These are phyloP conservation scores for Drosophila kanekoi DNA, from an alignment of 2,888 invertebrate genomes.

Conservation along the genomic window DNA sequence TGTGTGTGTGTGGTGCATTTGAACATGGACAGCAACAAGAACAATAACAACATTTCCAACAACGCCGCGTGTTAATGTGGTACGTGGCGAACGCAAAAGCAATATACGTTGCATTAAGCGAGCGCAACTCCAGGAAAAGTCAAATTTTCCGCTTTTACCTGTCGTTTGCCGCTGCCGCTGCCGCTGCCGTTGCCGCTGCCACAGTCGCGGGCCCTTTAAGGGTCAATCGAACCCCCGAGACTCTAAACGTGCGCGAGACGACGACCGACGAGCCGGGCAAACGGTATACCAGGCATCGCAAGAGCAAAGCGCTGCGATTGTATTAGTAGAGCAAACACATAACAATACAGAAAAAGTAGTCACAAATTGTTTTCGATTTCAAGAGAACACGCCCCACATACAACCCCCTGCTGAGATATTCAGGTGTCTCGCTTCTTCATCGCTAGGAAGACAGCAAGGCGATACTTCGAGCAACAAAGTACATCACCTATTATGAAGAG, in stretches of 20 bases:
- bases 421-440: neutral
- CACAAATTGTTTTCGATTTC: no score
- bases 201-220: conserved; percentile 35
- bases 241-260: conserved; percentile 13
- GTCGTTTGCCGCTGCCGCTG: conserved; percentile 9
- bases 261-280: neutral
- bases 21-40: conserved; percentile 39
- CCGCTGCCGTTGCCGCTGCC: conserved; percentile 4
- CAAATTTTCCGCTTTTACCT: conserved; percentile 45
- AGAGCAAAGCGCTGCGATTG: neutral
- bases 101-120: conserved; percentile 43
- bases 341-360: neutral
- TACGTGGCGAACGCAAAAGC: conserved; percentile 54
- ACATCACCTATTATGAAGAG: no score
- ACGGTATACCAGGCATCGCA: neutral
- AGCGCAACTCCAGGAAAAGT: conserved; percentile 45
- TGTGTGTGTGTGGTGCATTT: conserved; percentile 36
- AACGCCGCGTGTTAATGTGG: conserved; percentile 40
- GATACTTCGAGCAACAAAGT: neutral
- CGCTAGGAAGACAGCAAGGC: neutral
- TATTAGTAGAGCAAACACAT: neutral
- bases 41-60: conserved; percentile 18
- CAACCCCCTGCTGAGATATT: neutral
- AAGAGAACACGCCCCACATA: no score
- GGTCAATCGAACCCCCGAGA: conserved; percentile 40